These are phyloP conservation scores for Scytalopus superciliaris DNA, from an alignment of 2,113 vertebrate species.

Conservation along the genomic window DNA sequence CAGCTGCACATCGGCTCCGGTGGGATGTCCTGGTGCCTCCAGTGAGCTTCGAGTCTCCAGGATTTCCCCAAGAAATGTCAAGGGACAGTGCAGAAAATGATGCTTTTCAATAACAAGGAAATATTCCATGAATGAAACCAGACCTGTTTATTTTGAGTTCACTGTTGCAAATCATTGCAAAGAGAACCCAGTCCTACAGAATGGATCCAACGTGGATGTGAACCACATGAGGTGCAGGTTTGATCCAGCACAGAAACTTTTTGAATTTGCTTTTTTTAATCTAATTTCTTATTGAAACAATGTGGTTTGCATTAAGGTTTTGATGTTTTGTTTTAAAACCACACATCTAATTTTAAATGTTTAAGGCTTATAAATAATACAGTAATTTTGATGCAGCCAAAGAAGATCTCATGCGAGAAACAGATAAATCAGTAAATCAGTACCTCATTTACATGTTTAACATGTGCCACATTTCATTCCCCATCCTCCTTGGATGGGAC, in stretches of 20 bases:
- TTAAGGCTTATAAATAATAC: conserved; percentile 72
- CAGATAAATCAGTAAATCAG: conserved; percentile 61
- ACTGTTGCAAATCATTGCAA: conserved; percentile 54
- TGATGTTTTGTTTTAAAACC: conserved; percentile 73
- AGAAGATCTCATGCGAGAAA: conserved; percentile 65
- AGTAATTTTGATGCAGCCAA: conserved; percentile 59
- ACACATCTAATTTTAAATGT: conserved; percentile 72
- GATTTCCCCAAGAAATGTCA: conserved; percentile 23
- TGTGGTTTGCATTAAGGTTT: conserved; percentile 74
- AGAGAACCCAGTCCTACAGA: conserved; percentile 34
- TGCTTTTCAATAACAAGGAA: conserved; percentile 67
- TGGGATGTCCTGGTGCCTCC: neutral
- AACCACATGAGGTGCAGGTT: conserved; percentile 63
- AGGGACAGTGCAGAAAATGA: conserved; percentile 28
- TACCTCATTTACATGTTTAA: conserved; percentile 68
- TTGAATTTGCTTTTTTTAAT: conserved; percentile 37
- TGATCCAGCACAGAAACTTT: conserved; percentile 54
- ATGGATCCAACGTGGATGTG: conserved; percentile 4
- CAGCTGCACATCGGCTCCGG: neutral
- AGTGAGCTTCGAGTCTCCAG: neutral
- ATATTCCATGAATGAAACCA: conserved; percentile 62
- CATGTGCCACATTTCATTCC: conserved; percentile 63
- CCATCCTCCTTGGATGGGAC: conserved; percentile 51
- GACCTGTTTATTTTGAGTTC: conserved; percentile 64
- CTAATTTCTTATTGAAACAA: conserved; percentile 66